phyloP scores from a whole-genome alignment of 2,888 invertebrate genomes.

The Boloria selene region DNA sequence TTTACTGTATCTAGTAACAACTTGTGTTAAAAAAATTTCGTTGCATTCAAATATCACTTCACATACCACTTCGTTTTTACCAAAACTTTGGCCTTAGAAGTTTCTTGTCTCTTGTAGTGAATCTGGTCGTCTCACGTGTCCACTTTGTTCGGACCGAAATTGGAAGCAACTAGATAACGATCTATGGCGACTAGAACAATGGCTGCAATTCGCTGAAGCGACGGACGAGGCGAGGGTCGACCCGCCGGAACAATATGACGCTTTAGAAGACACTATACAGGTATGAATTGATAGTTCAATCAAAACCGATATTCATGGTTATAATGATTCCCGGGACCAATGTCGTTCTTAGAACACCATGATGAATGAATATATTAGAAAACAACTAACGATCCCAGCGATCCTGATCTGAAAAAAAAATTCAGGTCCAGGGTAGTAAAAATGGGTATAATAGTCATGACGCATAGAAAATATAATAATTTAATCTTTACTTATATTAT shows the following conservation, averaged over 20 bases:
- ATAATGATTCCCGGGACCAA: too few relatives aligned
- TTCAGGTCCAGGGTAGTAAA: too few relatives aligned
- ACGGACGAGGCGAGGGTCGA: conserved; percentile 86
- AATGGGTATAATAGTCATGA: too few relatives aligned
- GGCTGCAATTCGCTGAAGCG: conserved; percentile 93
- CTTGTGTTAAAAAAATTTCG: not conserved
- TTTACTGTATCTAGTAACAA: not conserved
- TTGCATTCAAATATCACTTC: not conserved
- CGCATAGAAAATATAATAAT: too few relatives aligned
- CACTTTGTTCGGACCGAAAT: conserved; percentile 92
- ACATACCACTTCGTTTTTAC: not conserved
- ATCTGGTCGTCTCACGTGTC: conserved; percentile 90
- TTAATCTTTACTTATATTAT: too few relatives aligned
- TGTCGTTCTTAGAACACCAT: too few relatives aligned
- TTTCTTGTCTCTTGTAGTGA: conserved; percentile 76
- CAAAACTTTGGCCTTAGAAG: not conserved
- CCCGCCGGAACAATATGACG: conserved; percentile 90
- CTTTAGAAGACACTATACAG: conserved; percentile 92
- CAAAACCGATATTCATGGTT: too few relatives aligned
- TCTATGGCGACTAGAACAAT: conserved; percentile 94
- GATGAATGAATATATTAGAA: too few relatives aligned
- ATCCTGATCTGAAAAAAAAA: too few relatives aligned
- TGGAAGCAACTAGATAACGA: conserved; percentile 96
- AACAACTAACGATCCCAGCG: too few relatives aligned
- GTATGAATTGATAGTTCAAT: conserved; percentile 51